Conservation (phyloP, 2,888 invertebrate genomes). For the Epistrophe eligans region DNA sequence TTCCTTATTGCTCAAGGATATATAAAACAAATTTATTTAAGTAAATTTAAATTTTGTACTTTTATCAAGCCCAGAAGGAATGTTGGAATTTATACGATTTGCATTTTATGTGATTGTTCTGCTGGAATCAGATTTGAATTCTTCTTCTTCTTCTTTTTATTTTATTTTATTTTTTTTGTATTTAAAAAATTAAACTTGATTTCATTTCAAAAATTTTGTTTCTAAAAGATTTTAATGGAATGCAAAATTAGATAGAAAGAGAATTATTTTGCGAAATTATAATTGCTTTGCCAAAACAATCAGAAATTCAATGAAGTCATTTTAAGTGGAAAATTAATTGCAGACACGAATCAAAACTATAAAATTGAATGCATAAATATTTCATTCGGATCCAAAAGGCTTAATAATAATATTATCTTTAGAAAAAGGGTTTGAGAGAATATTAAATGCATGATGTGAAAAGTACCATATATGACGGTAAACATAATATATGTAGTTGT, state of each 20-base stretch:
- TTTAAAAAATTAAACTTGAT: background rate
- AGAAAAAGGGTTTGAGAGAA: too few relatives aligned
- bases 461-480: too few relatives aligned
- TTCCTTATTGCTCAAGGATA: slow-evolving; percentile 26
- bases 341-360: background rate
- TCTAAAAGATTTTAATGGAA: background rate
- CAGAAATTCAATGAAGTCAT: slow-evolving; percentile 9
- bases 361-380: background rate
- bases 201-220: slow-evolving; percentile 4
- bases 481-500: too few relatives aligned
- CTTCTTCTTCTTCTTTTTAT: background rate
- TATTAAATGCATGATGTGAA: too few relatives aligned
- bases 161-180: background rate
- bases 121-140: slow-evolving; percentile 5
- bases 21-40: slow-evolving; percentile 58
- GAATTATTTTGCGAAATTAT: background rate
- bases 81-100: slow-evolving; percentile 24
- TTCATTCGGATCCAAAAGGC: background rate
- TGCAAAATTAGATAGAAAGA: background rate
- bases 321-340: background rate
- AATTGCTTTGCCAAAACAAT: background rate
- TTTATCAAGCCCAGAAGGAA: slow-evolving; percentile 33
- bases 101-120: slow-evolving; percentile 31
- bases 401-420: too few relatives aligned
- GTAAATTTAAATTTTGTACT: slow-evolving; percentile 34